Base-by-base conservation (phyloP, 1,140 invertebrate species). In the Delia radicum region DNA sequence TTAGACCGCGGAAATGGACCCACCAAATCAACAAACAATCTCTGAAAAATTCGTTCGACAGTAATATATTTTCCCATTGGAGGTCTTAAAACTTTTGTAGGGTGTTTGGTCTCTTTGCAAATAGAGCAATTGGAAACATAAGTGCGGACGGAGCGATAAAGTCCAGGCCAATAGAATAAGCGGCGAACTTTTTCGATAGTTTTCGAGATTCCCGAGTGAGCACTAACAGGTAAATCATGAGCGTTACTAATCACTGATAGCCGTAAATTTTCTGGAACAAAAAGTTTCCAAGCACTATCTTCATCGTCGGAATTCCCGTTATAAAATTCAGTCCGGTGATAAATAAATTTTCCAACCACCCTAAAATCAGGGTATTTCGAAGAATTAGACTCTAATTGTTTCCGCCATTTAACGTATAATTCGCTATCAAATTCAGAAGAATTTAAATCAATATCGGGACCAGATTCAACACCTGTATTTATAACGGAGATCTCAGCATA, bases 21-120 rank as follows among this genome's bases (percentile, higher is more conserved):
- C 5, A 76, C 21, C 13, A 72, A 8, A 31, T 74, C 72, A 18
- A 74, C 27, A 61, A 48, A 74, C 8, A 74, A 24, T 21, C 72
- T 55, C 18, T 61, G 46, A 74, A 74, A 74, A 24, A 46, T 46
- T 15, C 72, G 72, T 2, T 24, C 3, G 12, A 24, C 28, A 15
- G 28, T 21, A 7, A 46, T 31, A 4, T 37, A 65, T 48, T 62
- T 13, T 21, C 76, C 73, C 63, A 79, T 79, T 6, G 71, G 62
- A 6, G 76, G 76, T 18, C 61, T 26, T 18, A 77, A 18, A n/a
- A 6, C 74, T 10, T 12, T 12, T 55, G 75, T 77, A 2, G 76
- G 76, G n/a, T 74, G 33, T 48, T 79, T 79, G 1, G 63, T 63
- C 24, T 37, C 65, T 12, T 79, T 79, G n/a, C 72, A 79, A 0